Evolutionary conservation across 2,113 vertebrate genomes (phyloP).

Genomic region (Chaenogobius annularis): DNA sequence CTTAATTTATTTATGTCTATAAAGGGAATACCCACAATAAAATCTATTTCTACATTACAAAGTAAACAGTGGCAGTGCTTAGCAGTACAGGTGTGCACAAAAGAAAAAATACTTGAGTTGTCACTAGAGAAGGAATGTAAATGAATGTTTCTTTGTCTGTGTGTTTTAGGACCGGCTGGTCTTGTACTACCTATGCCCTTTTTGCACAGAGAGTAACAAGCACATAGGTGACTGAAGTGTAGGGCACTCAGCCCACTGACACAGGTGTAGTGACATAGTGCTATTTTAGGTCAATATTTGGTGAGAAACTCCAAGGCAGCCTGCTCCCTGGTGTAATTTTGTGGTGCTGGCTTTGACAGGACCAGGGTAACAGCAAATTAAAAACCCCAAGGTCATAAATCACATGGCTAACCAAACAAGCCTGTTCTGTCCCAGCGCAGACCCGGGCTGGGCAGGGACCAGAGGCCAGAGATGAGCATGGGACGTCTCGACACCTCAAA

Average conservation of each 20-base stretch:
- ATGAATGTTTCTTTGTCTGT: not conserved
- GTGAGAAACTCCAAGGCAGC: conserved; percentile 55
- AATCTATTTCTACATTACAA: no score
- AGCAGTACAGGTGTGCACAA: not conserved
- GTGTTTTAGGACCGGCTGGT: no score
- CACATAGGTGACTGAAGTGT: not conserved
- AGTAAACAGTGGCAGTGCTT: no score
- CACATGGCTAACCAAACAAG: conserved; percentile 66
- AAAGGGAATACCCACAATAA: no score
- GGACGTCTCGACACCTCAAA: conserved; percentile 53
- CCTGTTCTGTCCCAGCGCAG: conserved; percentile 39
- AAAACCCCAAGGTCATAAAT: conserved; percentile 72
- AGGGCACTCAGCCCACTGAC: conserved; percentile 38
- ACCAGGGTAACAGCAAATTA: conserved; percentile 61
- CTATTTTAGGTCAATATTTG: conserved; percentile 66
- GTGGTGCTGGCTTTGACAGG: conserved; percentile 56
- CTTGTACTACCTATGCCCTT: not conserved
- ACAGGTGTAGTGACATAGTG: conserved; percentile 64
- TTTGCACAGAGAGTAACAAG: not conserved
- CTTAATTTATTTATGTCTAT: not conserved
- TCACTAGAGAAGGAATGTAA: not conserved
- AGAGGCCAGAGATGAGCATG: conserved; percentile 52
- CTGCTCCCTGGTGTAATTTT: conserved; percentile 64
- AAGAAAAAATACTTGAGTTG: no score
- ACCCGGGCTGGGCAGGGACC: conserved; percentile 45